phyloP scores from a whole-genome alignment of 2,797 vertebrate genomes.

The Hozukius guyotensis region DNA sequence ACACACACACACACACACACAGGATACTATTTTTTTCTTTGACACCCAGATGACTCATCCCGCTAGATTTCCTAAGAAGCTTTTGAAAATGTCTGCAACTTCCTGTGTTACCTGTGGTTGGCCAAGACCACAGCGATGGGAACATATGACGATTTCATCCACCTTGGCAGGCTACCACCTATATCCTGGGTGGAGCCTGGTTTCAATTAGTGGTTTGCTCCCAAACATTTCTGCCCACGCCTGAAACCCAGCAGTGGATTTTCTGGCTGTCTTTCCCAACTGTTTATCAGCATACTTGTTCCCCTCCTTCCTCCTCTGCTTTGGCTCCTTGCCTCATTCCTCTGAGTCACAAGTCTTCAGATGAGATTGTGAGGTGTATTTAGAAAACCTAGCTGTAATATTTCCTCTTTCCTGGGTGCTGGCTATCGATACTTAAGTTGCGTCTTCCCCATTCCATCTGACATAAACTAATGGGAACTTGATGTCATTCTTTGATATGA shows the following conservation, averaged over 20 bases:
- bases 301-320: neutral
- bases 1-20: neutral
- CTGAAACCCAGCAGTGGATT: constrained; percentile 38
- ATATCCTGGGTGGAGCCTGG: constrained; percentile 1
- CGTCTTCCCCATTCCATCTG: neutral
- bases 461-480: neutral
- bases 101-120: constrained; percentile 25
- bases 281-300: constrained; percentile 4
- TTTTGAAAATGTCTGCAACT: constrained; percentile 9
- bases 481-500: neutral
- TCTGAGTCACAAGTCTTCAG: constrained; percentile 67
- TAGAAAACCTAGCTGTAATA: constrained; percentile 35
- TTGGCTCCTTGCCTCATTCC: constrained; percentile 43
- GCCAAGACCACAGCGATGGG: neutral
- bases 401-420: neutral
- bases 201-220: constrained; percentile 38
- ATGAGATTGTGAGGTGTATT: constrained; percentile 46
- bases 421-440: neutral
- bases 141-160: constrained; percentile 2
- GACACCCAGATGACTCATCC: constrained; percentile 38
- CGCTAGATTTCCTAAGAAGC: constrained; percentile 2
- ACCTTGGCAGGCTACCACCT: neutral
- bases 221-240: neutral
- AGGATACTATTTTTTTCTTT: neutral
- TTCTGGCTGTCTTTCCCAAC: constrained; percentile 14